Conservation (phyloP, 2,888 invertebrate genomes). For the Magallana nippona region DNA sequence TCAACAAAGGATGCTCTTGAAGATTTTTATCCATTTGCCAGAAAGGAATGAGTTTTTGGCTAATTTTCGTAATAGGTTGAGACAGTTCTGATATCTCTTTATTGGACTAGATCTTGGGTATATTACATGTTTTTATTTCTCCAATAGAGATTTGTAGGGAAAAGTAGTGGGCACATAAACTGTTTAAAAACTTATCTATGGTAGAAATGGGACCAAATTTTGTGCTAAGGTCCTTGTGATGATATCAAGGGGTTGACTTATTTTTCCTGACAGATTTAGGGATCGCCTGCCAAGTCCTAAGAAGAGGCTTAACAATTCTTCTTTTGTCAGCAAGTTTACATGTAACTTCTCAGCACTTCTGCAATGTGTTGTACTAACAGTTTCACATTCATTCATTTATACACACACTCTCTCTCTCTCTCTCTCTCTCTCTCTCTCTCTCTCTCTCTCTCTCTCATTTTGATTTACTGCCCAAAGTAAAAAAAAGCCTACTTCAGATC, state of each 20-base stretch:
- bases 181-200: too few relatives aligned
- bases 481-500: background rate
- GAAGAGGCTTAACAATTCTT: background rate
- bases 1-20: too few relatives aligned
- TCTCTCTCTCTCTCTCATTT: slow-evolving; percentile 32
- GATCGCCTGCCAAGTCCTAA: too few relatives aligned
- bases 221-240: too few relatives aligned
- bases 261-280: too few relatives aligned
- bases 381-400: too few relatives aligned
- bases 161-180: too few relatives aligned
- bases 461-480: background rate
- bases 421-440: slow-evolving; percentile 42
- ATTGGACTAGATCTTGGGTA: background rate
- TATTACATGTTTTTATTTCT: too few relatives aligned
- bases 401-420: slow-evolving; percentile 9
- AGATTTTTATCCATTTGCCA: too few relatives aligned
- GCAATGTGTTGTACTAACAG: background rate
- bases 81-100: background rate
- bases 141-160: too few relatives aligned
- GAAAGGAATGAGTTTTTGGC: background rate
- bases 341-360: background rate
- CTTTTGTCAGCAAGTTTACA: background rate
- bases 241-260: too few relatives aligned
- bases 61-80: background rate
- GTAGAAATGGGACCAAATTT: too few relatives aligned